Percentiles rank a stretch among this genome's conserved stretches.
Evolutionary conservation across 1,140 invertebrate species (phyloP).

Genomic region (Meloidogyne floridensis): DNA sequence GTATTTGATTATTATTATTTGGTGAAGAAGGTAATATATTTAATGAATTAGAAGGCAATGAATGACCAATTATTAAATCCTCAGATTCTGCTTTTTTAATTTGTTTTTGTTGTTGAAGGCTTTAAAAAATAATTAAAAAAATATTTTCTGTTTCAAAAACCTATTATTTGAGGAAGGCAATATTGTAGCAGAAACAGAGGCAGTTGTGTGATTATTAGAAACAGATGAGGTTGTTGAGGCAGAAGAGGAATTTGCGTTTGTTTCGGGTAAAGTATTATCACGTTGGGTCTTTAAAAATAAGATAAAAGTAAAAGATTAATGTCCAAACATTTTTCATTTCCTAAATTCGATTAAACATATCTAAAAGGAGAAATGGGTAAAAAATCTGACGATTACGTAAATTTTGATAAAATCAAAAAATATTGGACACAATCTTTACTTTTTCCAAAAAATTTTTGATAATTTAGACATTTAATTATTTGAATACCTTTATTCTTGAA

Average conservation of each 20-base stretch:
- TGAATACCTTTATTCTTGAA: slow-evolving; percentile 83
- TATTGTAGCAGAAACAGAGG: slow-evolving; percentile 14
- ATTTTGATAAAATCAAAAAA: no score
- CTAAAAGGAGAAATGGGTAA: no score
- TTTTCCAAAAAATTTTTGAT: neutral
- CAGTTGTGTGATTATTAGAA: slow-evolving; percentile 4
- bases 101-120: neutral
- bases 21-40: neutral
- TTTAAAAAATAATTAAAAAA: neutral
- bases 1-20: neutral
- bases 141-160: neutral
- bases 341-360: no score
- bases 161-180: neutral
- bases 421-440: no score
- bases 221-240: neutral
- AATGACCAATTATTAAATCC: neutral
- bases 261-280: neutral
- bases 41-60: neutral
- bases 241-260: neutral
- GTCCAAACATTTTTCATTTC: no score
- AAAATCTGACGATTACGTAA: no score
- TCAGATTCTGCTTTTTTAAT: neutral
- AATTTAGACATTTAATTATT: neutral
- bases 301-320: no score
- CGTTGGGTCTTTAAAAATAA: neutral